Percentiles rank a stretch among this genome's conserved stretches.
Evolutionary conservation across 2,888 invertebrate genomes (phyloP).

Genomic region (Cistogaster globosa): DNA sequence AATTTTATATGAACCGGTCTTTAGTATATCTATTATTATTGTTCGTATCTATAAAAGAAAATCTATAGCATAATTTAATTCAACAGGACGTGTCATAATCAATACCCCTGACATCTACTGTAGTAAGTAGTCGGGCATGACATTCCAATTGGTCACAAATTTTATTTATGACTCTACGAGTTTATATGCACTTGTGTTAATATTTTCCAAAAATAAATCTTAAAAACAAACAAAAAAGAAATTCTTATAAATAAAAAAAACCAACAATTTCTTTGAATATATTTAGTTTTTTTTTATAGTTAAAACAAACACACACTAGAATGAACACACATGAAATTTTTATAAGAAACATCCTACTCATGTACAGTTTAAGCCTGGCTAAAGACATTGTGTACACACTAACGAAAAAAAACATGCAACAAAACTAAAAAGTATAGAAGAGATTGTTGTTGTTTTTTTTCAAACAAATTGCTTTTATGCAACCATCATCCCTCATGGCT

Average conservation of each 20-base stretch:
- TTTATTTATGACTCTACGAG: constrained; percentile 46
- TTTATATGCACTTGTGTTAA: constrained; percentile 33
- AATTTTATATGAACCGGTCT: constrained; percentile 9
- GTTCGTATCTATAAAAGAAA: constrained; percentile 41
- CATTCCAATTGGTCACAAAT: constrained; percentile 59
- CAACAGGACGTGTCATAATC: constrained; percentile 65
- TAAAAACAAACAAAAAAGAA: constrained; percentile 14
- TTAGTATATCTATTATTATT: background rate
- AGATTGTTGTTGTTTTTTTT: constrained; percentile 4
- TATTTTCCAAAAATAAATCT: constrained; percentile 60
- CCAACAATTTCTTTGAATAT: constrained; percentile 14
- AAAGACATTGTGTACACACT: constrained; percentile 14
- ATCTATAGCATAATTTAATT: constrained; percentile 60
- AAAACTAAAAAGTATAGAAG: constrained; percentile 2
- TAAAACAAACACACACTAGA: constrained; percentile 30
- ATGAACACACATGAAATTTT: background rate
- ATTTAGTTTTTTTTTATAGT: constrained; percentile 19
- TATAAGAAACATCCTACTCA: constrained; percentile 34
- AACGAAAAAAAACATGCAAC: constrained; percentile 35
- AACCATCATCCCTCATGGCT: constrained; percentile 32
- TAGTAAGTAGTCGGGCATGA: constrained; percentile 21
- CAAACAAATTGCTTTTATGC: constrained; percentile 11
- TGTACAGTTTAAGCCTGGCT: constrained; percentile 58
- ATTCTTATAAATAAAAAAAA: background rate
- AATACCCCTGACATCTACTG: constrained; percentile 43